phyloP scores from a whole-genome alignment of 2,797 vertebrate species.

The Ctenosaura bakeri region DNA sequence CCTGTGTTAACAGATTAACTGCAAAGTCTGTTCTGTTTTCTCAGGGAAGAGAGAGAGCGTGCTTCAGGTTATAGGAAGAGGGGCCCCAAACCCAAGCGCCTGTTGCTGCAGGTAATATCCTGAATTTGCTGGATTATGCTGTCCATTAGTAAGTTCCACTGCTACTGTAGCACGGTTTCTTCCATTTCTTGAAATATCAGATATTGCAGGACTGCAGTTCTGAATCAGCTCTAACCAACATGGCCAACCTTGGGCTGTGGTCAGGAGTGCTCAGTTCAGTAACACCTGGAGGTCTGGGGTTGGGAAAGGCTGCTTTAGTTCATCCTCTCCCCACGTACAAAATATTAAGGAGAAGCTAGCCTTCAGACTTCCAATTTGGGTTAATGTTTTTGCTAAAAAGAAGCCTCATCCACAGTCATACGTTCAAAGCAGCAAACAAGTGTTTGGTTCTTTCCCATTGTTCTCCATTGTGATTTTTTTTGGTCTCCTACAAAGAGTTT shows the following conservation, averaged over 20 bases:
- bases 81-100: slow-evolving; percentile 93
- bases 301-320: background rate
- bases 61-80: slow-evolving; percentile 94
- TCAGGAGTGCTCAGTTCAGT: background rate
- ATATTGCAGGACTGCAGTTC: background rate
- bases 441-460: background rate
- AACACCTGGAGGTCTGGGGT: background rate
- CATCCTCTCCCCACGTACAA: background rate
- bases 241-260: background rate
- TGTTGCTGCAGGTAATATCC: slow-evolving; percentile 91
- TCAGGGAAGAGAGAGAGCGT: slow-evolving; percentile 94
- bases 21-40: slow-evolving; percentile 48
- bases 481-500: background rate
- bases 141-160: background rate
- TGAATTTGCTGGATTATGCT: slow-evolving; percentile 52
- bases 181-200: background rate
- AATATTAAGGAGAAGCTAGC: slow-evolving; percentile 8
- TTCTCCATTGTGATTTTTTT: background rate
- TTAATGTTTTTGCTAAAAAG: background rate
- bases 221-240: background rate
- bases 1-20: slow-evolving; percentile 21
- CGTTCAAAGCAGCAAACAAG: background rate
- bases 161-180: background rate
- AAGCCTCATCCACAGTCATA: background rate
- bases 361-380: slow-evolving; percentile 14